Conservation (phyloP, 2,113 vertebrate genomes). For the Catagonus wagneri region DNA sequence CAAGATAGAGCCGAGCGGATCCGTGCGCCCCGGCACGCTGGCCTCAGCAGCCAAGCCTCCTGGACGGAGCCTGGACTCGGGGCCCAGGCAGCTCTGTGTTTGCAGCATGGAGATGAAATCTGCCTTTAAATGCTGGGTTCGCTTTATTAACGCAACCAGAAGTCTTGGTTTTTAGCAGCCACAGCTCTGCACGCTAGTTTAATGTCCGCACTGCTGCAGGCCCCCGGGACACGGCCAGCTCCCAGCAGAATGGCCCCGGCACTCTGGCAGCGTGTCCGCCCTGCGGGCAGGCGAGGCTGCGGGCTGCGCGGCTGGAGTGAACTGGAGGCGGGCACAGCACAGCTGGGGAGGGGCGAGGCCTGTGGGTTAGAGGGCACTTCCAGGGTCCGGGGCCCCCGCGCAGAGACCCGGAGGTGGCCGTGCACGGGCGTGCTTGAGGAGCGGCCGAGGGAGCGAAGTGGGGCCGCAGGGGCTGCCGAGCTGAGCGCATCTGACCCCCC, state of each 20-base stretch:
- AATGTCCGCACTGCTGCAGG: too few relatives aligned
- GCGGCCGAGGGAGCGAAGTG: neutral
- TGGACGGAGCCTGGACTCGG: neutral
- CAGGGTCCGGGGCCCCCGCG: neutral
- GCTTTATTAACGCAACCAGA: fast-evolving
- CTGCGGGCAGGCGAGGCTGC: fast-evolving
- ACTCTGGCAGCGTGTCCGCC: neutral
- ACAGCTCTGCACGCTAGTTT: neutral
- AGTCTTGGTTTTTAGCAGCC: neutral
- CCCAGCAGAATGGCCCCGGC: neutral
- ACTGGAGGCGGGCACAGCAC: fast-evolving
- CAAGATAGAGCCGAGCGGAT: neutral
- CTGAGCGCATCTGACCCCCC: neutral
- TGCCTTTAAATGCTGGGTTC: fast-evolving
- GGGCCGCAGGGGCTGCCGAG: neutral
- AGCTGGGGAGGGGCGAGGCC: neutral
- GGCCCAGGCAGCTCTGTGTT: fast-evolving
- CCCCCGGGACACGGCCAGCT: neutral
- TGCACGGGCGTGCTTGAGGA: too few relatives aligned
- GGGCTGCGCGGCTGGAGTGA: neutral
- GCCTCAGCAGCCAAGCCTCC: neutral
- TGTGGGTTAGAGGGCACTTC: too few relatives aligned
- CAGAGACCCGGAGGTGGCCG: neutral
- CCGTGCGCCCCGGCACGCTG: fast-evolving
- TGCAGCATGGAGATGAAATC: fast-evolving